These are phyloP conservation scores for Centroberyx gerrardi DNA, from an alignment of 2,797 vertebrate species.

Conservation along the genomic window DNA sequence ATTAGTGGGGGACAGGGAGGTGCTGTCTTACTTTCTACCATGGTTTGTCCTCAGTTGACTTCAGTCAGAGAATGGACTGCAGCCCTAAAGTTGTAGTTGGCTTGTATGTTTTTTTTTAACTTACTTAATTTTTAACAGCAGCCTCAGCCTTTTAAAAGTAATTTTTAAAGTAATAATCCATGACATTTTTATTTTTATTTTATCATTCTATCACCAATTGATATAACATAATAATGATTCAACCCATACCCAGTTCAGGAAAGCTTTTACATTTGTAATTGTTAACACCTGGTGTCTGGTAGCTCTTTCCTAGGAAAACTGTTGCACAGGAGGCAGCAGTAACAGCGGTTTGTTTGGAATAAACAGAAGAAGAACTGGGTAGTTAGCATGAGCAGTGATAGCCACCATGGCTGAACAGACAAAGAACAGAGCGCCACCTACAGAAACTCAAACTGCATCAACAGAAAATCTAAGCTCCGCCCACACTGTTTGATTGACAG, in stretches of 20 bases:
- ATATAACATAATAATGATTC: neutral
- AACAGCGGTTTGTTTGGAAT: too few relatives aligned
- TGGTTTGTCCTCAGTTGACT: constrained; percentile 31
- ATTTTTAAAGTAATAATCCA: constrained; percentile 24
- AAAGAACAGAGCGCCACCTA: too few relatives aligned
- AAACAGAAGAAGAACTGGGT: too few relatives aligned
- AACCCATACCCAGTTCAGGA: neutral
- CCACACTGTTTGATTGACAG: too few relatives aligned
- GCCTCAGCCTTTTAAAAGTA: neutral
- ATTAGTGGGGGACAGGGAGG: neutral
- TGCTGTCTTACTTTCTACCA: constrained; percentile 7
- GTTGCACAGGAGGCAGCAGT: too few relatives aligned
- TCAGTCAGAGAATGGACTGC: neutral
- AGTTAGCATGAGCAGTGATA: too few relatives aligned
- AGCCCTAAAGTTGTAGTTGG: constrained; percentile 3
- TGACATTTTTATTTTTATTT: constrained; percentile 29
- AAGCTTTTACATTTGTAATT: neutral
- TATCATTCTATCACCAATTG: constrained; percentile 17
- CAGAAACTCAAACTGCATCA: too few relatives aligned
- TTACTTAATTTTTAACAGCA: neutral
- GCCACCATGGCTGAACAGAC: too few relatives aligned
- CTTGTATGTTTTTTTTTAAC: neutral
- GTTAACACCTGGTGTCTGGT: too few relatives aligned
- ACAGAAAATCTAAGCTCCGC: too few relatives aligned
- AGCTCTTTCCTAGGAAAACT: too few relatives aligned